Percentiles rank a stretch among this genome's conserved stretches.
These are phyloP conservation scores for Lochmaea crataegi DNA, from an alignment of 2,888 invertebrate species.

Conservation along the genomic window DNA sequence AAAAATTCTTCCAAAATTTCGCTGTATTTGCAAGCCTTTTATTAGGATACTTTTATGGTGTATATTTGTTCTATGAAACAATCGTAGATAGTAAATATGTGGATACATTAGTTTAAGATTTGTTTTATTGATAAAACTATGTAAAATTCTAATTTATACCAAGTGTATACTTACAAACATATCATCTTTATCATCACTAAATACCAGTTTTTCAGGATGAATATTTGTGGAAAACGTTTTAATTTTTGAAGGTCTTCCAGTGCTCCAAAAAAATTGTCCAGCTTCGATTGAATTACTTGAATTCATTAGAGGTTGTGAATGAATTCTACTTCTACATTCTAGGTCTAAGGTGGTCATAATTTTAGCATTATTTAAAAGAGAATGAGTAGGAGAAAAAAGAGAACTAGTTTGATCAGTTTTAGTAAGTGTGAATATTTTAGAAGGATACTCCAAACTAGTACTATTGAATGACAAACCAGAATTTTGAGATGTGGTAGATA, in stretches of 20 bases:
- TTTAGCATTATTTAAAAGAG: slow-evolving; percentile 31
- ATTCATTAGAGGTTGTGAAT: not conserved
- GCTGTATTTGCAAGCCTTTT: too few species aligned
- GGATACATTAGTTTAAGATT: too few species aligned
- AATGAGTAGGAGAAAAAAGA: slow-evolving; percentile 8
- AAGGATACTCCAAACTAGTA: slow-evolving; percentile 46
- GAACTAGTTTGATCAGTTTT: slow-evolving; percentile 31
- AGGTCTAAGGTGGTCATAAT: slow-evolving; percentile 22
- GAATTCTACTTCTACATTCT: slow-evolving; percentile 6
- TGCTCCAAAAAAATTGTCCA: slow-evolving; percentile 31
- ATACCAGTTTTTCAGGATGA: slow-evolving; percentile 29
- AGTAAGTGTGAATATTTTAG: slow-evolving; percentile 43
- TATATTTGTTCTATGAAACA: too few species aligned
- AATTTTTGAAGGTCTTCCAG: slow-evolving; percentile 21
- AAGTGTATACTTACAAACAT: slow-evolving; percentile 38
- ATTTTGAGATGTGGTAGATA: slow-evolving; percentile 35
- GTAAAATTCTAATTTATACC: not conserved
- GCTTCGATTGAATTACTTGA: not conserved
- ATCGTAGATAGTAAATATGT: too few species aligned
- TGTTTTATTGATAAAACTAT: not conserved
- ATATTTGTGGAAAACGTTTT: slow-evolving; percentile 19
- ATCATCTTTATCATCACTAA: slow-evolving; percentile 37
- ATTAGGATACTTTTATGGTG: too few species aligned
- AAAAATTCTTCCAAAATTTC: too few species aligned
- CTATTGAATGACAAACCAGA: slow-evolving; percentile 43